These are phyloP conservation scores for Notocelia uddmanniana DNA, from an alignment of 2,888 invertebrate genomes.

Conservation along the genomic window DNA sequence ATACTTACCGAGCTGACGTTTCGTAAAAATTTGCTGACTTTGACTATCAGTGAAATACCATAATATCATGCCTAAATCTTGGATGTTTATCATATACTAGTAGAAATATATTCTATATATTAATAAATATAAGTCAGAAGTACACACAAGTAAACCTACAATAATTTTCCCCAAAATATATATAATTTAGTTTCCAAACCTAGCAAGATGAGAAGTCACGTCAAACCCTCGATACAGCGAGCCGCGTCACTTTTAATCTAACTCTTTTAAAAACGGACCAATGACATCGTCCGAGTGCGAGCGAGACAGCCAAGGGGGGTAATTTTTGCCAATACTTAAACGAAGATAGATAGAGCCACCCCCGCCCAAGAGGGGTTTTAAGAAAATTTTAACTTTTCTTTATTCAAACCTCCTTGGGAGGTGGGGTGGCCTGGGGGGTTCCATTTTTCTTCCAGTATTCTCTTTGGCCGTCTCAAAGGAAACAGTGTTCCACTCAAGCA, in stretches of 20 bases:
- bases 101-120: no score
- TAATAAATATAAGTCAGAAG: not conserved
- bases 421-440: conserved; percentile 56
- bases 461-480: conserved; percentile 82
- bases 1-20: no score
- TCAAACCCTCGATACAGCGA: conserved; percentile 28
- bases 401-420: conserved; percentile 69
- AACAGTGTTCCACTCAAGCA: conserved; percentile 76
- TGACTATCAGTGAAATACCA: no score
- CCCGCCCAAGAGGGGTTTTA: conserved; percentile 68
- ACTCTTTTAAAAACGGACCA: conserved; percentile 70
- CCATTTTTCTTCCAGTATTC: conserved; percentile 81
- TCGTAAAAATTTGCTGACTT: no score
- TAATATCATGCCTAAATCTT: no score
- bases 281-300: conserved; percentile 71
- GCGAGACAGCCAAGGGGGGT: conserved; percentile 67
- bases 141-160: not conserved
- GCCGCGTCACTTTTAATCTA: conserved; percentile 53
- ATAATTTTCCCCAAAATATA: conserved; percentile 1
- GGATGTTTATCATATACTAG: no score
- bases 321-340: conserved; percentile 85
- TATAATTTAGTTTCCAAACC: not conserved
- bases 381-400: conserved; percentile 86
- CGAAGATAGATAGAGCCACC: conserved; percentile 81
- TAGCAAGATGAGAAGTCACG: conserved; percentile 10